Percentiles rank a stretch among this genome's conserved stretches.
These are phyloP conservation scores for Xenopus petersii DNA, from an alignment of 2,797 vertebrate genomes.

Conservation along the genomic window DNA sequence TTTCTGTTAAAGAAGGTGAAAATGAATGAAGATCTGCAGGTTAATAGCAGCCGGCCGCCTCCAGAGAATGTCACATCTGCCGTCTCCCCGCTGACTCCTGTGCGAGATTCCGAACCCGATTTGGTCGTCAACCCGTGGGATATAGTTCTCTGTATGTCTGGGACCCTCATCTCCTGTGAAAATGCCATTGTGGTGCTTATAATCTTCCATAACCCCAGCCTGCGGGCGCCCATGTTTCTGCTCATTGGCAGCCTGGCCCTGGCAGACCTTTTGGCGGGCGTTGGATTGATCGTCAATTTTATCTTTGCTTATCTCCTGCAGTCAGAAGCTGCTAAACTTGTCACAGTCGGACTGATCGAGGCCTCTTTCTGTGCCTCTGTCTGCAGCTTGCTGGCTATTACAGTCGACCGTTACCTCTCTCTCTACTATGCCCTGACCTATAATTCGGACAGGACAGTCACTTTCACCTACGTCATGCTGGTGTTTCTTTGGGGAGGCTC, in stretches of 20 bases:
- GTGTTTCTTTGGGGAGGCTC: constrained; percentile 91
- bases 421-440: constrained; percentile 97
- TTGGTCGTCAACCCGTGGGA: constrained; percentile 95
- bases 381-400: constrained; percentile 96
- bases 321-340: constrained; percentile 89
- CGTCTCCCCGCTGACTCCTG: constrained; percentile 69
- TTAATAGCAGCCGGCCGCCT: constrained; percentile 84
- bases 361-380: constrained; percentile 97
- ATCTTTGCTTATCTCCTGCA: constrained; percentile 91
- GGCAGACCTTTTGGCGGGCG: constrained; percentile 92
- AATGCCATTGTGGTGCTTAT: constrained; percentile 95
- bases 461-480: constrained; percentile 95
- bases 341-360: constrained; percentile 91
- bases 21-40: constrained; percentile 89
- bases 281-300: constrained; percentile 92
- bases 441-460: constrained; percentile 93
- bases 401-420: constrained; percentile 96
- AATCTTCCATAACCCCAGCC: constrained; percentile 95
- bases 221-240: constrained; percentile 95
- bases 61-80: constrained; percentile 79
- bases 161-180: constrained; percentile 95
- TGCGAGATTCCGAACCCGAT: constrained; percentile 70
- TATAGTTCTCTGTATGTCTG: constrained; percentile 92
- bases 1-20: constrained; percentile 78
- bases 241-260: constrained; percentile 95